A percentile compares a stretch with the other conserved stretches of the same genome.
phyloP scores from a whole-genome alignment of 1,140 invertebrate species.

The Magallana angulata region DNA sequence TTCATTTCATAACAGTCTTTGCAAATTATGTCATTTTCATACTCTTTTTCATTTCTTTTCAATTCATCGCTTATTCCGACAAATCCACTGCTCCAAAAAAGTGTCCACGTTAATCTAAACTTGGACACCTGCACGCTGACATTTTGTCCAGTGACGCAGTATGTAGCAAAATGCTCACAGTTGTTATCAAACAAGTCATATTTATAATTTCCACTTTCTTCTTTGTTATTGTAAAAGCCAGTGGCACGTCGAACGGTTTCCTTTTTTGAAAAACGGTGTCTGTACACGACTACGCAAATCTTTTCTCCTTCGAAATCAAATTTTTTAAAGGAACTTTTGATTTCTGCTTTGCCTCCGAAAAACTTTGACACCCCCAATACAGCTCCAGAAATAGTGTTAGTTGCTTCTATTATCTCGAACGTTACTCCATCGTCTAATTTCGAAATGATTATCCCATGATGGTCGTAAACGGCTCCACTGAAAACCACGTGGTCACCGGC shows the following conservation, averaged over 20 bases:
- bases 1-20: conserved; percentile 32
- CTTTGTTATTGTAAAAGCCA: not conserved
- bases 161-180: conserved; percentile 52
- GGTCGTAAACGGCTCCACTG: conserved; percentile 41
- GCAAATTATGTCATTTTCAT: conserved; percentile 32
- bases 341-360: conserved; percentile 41
- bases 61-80: conserved; percentile 37
- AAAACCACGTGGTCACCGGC: conserved; percentile 36
- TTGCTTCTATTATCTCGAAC: conserved; percentile 22
- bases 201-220: not conserved
- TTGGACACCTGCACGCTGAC: conserved; percentile 39
- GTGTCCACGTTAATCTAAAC: not conserved
- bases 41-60: conserved; percentile 36
- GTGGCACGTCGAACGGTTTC: not conserved
- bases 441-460: conserved; percentile 44
- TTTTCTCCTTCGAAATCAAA: conserved; percentile 7
- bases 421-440: no score
- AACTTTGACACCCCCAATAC: not conserved
- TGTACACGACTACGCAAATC: conserved; percentile 1
- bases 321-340: not conserved
- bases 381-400: conserved; percentile 29
- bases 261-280: not conserved
- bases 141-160: conserved; percentile 37
- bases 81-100: conserved; percentile 36
- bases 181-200: conserved; percentile 42